These are phyloP conservation scores for Argyrosomus japonicus DNA, from an alignment of 2,113 vertebrate genomes.

Conservation along the genomic window DNA sequence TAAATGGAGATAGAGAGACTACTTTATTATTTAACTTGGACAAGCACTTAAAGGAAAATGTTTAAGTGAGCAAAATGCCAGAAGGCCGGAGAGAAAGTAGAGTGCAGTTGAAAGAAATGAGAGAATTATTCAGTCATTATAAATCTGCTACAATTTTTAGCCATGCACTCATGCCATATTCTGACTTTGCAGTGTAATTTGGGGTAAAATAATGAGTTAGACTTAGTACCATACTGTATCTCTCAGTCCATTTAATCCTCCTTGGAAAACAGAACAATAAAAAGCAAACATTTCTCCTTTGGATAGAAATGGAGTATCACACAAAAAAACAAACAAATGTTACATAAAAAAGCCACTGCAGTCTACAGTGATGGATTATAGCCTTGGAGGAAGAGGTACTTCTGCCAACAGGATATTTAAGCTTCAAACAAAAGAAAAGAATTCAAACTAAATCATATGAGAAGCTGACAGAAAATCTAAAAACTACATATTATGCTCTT, in stretches of 20 bases:
- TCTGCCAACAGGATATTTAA: constrained; percentile 42
- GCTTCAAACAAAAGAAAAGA: constrained; percentile 28
- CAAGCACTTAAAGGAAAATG: constrained; percentile 7
- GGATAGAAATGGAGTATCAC: constrained; percentile 24
- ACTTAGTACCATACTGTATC: not conserved
- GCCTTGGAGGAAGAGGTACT: not conserved
- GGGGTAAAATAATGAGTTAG: constrained; percentile 5
- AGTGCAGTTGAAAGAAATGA: not conserved
- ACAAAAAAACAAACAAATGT: constrained; percentile 22
- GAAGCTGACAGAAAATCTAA: not conserved
- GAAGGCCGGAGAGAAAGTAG: not conserved
- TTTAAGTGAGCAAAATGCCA: not conserved
- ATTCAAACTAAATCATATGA: constrained; percentile 14
- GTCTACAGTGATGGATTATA: constrained; percentile 33
- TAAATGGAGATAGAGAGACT: not conserved
- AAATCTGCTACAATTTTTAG: not conserved
- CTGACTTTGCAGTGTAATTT: not conserved
- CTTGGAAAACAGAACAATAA: constrained; percentile 9
- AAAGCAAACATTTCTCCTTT: constrained; percentile 6
- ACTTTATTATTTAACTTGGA: not conserved
- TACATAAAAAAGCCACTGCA: constrained; percentile 11
- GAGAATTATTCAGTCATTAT: not conserved
- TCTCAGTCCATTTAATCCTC: constrained; percentile 29
- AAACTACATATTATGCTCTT: not conserved
- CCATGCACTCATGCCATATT: not conserved